Evolutionary conservation across 2,888 invertebrate species (phyloP).

Genomic region (Malachius bipustulatus): DNA sequence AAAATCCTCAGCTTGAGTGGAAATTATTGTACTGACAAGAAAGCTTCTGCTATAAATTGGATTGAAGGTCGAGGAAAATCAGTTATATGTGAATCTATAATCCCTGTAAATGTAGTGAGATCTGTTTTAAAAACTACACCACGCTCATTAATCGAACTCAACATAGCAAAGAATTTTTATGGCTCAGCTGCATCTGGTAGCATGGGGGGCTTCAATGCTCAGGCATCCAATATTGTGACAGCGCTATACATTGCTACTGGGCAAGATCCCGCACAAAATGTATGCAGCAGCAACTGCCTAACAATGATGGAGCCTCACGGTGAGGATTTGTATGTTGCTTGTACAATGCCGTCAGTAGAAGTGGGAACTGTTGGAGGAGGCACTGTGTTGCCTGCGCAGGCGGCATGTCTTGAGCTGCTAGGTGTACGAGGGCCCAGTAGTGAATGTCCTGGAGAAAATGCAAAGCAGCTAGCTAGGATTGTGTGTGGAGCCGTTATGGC

Average conservation of each 20-base stretch:
- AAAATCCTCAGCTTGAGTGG: constrained; percentile 90
- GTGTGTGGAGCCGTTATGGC: constrained; percentile 91
- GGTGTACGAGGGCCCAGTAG: constrained; percentile 64
- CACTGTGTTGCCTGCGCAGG: constrained; percentile 81
- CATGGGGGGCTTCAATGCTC: constrained; percentile 72
- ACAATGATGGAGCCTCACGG: constrained; percentile 83
- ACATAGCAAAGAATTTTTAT: constrained; percentile 82
- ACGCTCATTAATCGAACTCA: constrained; percentile 71
- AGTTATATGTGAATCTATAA: constrained; percentile 83
- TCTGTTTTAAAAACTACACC: constrained; percentile 76
- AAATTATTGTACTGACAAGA: constrained; percentile 94
- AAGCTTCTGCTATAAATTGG: constrained; percentile 94
- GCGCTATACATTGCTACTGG: constrained; percentile 95
- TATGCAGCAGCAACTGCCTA: constrained; percentile 88
- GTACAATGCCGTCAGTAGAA: constrained; percentile 95
- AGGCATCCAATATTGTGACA: constrained; percentile 95
- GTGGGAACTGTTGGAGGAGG: constrained; percentile 94
- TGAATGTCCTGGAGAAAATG: constrained; percentile 71
- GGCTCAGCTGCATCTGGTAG: constrained; percentile 92
- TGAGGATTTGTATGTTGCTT: constrained; percentile 79
- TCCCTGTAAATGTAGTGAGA: constrained; percentile 61
- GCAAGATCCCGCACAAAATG: constrained; percentile 94
- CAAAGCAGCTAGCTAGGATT: constrained; percentile 72
- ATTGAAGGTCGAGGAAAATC: constrained; percentile 91
- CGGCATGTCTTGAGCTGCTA: constrained; percentile 76